phyloP scores from a whole-genome alignment of 2,888 invertebrate genomes.

The Hypercompe scribonia region DNA sequence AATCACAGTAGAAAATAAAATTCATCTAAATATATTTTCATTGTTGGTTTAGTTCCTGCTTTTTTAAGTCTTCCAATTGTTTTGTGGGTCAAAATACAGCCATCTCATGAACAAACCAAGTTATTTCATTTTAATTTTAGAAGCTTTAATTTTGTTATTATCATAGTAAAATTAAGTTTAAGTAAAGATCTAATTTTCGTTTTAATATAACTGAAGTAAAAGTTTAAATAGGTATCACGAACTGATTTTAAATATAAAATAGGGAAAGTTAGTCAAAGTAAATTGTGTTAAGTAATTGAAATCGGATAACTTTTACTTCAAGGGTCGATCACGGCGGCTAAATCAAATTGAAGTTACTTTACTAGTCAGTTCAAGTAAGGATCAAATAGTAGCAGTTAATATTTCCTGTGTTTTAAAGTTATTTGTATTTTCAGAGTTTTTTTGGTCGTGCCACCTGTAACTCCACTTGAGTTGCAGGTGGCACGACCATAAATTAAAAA shows the following conservation, averaged over 20 bases:
- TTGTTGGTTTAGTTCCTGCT: not conserved
- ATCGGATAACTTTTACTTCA: constrained; percentile 2
- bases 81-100: too few species aligned
- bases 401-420: not conserved
- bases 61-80: too few species aligned
- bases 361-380: not conserved
- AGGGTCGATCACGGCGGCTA: not conserved
- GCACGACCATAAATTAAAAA: too few species aligned
- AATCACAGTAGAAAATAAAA: not conserved
- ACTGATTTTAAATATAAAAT: not conserved
- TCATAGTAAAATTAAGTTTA: not conserved
- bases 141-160: not conserved
- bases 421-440: not conserved
- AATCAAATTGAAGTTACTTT: not conserved
- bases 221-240: constrained; percentile 2
- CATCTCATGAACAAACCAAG: not conserved
- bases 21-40: not conserved
- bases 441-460: too few species aligned
- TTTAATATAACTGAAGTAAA: not conserved
- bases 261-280: not conserved
- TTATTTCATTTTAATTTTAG: not conserved
- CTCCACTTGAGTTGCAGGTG: too few species aligned
- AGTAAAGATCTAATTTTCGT: not conserved
- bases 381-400: not conserved
- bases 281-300: constrained; percentile 1